phyloP scores from a whole-genome alignment of 1,140 invertebrate genomes.

The Drosophila sulfurigaster region DNA sequence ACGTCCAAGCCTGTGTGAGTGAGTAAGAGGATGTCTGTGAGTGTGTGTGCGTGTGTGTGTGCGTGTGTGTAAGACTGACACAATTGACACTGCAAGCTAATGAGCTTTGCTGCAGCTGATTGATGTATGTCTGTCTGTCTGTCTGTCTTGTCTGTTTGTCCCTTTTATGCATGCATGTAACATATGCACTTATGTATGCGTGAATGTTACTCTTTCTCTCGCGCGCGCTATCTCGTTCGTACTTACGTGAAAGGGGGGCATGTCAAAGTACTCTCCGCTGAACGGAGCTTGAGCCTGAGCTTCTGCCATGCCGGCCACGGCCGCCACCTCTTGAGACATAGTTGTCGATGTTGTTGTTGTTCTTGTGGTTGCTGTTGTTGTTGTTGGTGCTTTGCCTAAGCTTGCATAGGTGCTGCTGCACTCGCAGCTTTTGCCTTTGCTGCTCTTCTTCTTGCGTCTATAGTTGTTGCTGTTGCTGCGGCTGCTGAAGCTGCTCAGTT shows the following conservation, averaged over 20 bases:
- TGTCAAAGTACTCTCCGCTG: constrained; percentile 58
- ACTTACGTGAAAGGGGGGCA: constrained; percentile 68
- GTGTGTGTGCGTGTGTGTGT: constrained; percentile 3
- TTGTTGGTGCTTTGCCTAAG: constrained; percentile 52
- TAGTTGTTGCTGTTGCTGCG: background rate
- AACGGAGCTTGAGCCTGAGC: constrained; percentile 47
- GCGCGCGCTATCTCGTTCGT: constrained; percentile 14
- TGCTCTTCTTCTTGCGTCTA: constrained; percentile 2
- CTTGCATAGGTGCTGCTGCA: constrained; percentile 47
- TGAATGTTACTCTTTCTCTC: background rate
- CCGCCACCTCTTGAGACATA: constrained; percentile 50
- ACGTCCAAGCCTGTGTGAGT: background rate
- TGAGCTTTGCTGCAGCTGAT: constrained; percentile 74
- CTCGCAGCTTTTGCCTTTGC: constrained; percentile 33
- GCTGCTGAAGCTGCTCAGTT: constrained; percentile 17
- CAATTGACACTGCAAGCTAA: constrained; percentile 68
- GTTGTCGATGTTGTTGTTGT: constrained; percentile 35
- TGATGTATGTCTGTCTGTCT: constrained; percentile 47
- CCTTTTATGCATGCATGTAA: background rate
- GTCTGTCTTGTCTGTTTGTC: constrained; percentile 6
- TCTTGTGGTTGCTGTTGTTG: constrained; percentile 32
- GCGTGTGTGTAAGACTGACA: constrained; percentile 50
- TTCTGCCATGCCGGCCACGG: constrained; percentile 21
- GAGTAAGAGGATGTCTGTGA: constrained; percentile 14
- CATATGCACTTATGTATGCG: background rate